Percentiles rank a stretch among this genome's conserved stretches.
Conservation (phyloP, 2,113 vertebrate species). For the Cyrtonyx montezumae region DNA sequence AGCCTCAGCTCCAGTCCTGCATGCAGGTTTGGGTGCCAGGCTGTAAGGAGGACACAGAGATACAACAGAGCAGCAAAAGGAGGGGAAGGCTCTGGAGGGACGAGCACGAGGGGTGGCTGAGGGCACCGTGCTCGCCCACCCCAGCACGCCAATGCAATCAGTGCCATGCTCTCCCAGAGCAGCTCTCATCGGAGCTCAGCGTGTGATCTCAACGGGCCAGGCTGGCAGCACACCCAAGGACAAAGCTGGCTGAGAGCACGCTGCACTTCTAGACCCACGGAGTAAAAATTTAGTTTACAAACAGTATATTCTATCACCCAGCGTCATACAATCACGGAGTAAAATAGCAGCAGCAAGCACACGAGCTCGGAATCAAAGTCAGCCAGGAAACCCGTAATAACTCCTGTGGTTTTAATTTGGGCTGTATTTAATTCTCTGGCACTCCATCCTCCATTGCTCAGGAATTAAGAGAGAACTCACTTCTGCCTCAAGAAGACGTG, state of each 20-base stretch:
- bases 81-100: not conserved
- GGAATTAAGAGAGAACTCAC: not conserved
- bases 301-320: not conserved
- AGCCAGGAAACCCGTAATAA: not conserved
- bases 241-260: not conserved
- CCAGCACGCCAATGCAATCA: accelerated
- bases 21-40: not conserved
- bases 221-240: too few relatives aligned
- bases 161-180: not conserved
- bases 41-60: not conserved
- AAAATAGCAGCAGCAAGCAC: not conserved
- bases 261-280: accelerated
- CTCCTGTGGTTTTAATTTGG: not conserved
- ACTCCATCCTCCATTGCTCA: not conserved
- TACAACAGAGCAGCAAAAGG: not conserved
- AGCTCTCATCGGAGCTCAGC: not conserved
- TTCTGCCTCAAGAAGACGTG: too few relatives aligned
- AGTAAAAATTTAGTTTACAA: slow-evolving; percentile 6
- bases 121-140: not conserved
- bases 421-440: not conserved
- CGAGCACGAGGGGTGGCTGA: not conserved
- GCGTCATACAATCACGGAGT: not conserved
- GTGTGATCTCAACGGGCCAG: accelerated
- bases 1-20: not conserved
- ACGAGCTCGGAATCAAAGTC: not conserved